A percentile compares a stretch with the other conserved stretches of the same genome.
Conservation (phyloP, 2,888 invertebrate species). For the Xestoiulus laeticollis region DNA sequence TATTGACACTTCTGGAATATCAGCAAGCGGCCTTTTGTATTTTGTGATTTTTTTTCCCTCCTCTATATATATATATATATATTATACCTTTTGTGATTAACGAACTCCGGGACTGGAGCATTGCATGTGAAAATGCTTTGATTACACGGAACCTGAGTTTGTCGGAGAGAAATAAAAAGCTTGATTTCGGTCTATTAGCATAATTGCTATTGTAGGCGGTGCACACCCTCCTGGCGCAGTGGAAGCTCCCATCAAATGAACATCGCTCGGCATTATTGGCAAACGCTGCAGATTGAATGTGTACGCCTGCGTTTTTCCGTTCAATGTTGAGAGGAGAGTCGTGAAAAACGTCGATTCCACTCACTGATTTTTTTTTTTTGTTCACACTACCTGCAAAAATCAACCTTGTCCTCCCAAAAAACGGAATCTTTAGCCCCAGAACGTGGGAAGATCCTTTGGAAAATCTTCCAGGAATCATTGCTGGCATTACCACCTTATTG, state of each 20-base stretch:
- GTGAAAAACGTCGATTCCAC: background rate
- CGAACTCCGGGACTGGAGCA: background rate
- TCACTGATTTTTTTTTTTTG: background rate
- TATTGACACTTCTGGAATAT: background rate
- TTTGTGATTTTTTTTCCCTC: background rate
- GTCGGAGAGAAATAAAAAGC: constrained; percentile 31
- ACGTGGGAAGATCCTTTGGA: background rate
- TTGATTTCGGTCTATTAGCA: constrained; percentile 33
- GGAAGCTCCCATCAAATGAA: constrained; percentile 46
- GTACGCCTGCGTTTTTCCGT: background rate
- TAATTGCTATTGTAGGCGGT: constrained; percentile 34
- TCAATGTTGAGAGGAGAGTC: constrained; percentile 30
- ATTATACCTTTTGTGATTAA: constrained; percentile 27
- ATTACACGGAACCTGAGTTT: constrained; percentile 29
- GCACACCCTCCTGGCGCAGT: constrained; percentile 36
- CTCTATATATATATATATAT: too few relatives aligned
- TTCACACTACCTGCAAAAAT: background rate
- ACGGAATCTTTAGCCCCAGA: background rate
- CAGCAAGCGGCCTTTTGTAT: background rate
- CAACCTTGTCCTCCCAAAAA: background rate
- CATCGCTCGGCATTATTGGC: constrained; percentile 46
- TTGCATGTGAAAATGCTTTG: background rate
- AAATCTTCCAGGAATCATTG: background rate
- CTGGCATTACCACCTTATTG: background rate
- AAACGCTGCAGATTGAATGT: constrained; percentile 30